A percentile compares a stretch with the other conserved stretches of the same genome.
Evolutionary conservation across 2,113 vertebrate species (phyloP).

Genomic region (Ifrita kowaldi): DNA sequence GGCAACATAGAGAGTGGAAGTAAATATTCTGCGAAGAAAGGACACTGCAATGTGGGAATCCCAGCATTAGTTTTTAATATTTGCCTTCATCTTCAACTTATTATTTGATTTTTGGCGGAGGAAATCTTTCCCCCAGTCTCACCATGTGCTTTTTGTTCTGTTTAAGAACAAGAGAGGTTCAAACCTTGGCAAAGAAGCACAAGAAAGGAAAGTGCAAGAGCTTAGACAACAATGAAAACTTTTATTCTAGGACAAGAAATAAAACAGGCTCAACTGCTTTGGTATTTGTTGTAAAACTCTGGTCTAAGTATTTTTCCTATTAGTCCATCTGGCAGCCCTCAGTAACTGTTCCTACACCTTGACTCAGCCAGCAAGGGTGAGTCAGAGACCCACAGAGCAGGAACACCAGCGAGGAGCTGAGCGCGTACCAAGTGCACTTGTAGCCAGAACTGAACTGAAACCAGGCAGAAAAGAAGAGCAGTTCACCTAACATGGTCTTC

Average conservation of each 20-base stretch:
- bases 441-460: not conserved
- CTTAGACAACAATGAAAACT: not conserved
- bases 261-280: not conserved
- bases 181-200: not conserved
- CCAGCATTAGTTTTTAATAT: not conserved
- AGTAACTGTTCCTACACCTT: not conserved
- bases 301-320: not conserved
- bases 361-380: not conserved
- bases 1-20: not conserved
- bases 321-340: not conserved
- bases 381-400: not conserved
- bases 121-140: not conserved
- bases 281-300: not conserved
- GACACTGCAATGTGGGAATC: not conserved
- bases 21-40: not conserved
- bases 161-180: not conserved
- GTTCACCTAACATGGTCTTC: not conserved
- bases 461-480: not conserved
- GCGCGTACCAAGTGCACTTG: not conserved
- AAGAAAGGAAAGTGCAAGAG: not conserved
- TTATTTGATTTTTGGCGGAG: not conserved
- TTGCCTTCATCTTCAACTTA: not conserved
- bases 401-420: not conserved
- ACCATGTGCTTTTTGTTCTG: not conserved
- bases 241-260: not conserved